Evolutionary conservation across 2,113 vertebrate genomes (phyloP).

Genomic region (Aythya baeri): DNA sequence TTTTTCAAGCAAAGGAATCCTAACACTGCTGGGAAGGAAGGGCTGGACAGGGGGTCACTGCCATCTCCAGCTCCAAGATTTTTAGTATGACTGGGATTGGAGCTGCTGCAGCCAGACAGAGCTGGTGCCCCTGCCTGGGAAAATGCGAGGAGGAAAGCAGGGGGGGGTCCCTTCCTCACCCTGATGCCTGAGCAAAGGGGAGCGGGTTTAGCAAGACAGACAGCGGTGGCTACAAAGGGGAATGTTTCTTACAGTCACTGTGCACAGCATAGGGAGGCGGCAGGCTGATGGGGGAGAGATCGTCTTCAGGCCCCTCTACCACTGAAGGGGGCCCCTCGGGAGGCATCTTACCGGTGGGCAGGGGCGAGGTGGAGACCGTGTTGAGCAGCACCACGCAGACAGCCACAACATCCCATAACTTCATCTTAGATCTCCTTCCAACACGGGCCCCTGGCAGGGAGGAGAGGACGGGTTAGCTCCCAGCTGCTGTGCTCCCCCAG

Average conservation of each 20-base stretch:
- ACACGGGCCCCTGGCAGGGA: conserved; percentile 85
- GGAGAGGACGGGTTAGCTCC: conserved; percentile 6
- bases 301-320: conserved; percentile 82
- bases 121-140: neutral
- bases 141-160: neutral
- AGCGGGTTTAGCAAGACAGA: conserved; percentile 39
- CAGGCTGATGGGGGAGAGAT: conserved; percentile 79
- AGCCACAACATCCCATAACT: conserved; percentile 99
- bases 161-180: neutral
- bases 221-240: conserved; percentile 60
- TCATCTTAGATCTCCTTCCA: conserved; percentile 99
- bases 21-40: neutral
- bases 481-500: neutral
- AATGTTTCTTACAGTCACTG: conserved; percentile 84
- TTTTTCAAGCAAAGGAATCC: neutral
- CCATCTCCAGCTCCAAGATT: neutral
- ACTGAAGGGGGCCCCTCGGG: conserved; percentile 80
- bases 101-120: neutral
- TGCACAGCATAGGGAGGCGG: conserved; percentile 80
- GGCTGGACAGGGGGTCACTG: neutral
- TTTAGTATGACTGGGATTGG: neutral
- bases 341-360: conserved; percentile 90
- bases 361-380: conserved; percentile 89
- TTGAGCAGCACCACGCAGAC: conserved; percentile 98
- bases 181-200: neutral